phyloP scores from a whole-genome alignment of 2,797 vertebrate species.

The Gymnoscopelus microlampas region DNA sequence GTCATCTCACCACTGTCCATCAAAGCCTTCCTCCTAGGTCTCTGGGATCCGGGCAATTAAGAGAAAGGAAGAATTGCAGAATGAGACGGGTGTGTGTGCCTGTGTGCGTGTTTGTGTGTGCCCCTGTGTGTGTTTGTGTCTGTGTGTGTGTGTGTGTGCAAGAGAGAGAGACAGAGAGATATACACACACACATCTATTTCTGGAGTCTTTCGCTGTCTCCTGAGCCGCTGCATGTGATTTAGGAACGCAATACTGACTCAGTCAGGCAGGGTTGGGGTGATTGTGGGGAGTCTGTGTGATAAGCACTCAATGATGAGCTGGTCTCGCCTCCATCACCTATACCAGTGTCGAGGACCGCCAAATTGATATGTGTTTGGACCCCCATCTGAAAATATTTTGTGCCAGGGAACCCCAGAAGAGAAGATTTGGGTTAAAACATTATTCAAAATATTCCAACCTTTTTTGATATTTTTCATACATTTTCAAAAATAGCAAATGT shows the following conservation, averaged over 20 bases:
- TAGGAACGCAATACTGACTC: slow-evolving; percentile 54
- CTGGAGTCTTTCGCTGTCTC: slow-evolving; percentile 19
- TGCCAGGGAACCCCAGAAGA: too few species aligned
- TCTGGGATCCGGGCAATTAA: slow-evolving; percentile 24
- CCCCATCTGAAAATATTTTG: too few species aligned
- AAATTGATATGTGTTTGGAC: too few species aligned
- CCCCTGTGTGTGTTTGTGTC: too few species aligned
- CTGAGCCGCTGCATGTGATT: slow-evolving; percentile 39
- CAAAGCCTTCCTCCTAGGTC: slow-evolving; percentile 51
- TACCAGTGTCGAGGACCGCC: too few species aligned
- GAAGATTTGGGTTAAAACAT: too few species aligned
- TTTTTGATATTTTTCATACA: too few species aligned
- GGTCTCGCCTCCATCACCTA: background rate
- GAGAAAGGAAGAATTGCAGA: background rate
- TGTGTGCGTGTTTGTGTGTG: too few species aligned
- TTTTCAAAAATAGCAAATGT: too few species aligned
- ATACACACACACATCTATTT: slow-evolving; percentile 15
- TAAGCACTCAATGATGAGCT: slow-evolving; percentile 37
- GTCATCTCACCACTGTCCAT: slow-evolving; percentile 58
- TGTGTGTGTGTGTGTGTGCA: background rate
- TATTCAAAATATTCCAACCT: too few species aligned
- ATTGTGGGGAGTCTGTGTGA: slow-evolving; percentile 18
- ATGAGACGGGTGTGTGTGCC: background rate
- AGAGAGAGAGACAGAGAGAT: slow-evolving; percentile 14
- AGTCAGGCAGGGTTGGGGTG: slow-evolving; percentile 20